These are phyloP conservation scores for Alviniconcha marisindica DNA, from an alignment of 1,140 invertebrate species.

Conservation along the genomic window DNA sequence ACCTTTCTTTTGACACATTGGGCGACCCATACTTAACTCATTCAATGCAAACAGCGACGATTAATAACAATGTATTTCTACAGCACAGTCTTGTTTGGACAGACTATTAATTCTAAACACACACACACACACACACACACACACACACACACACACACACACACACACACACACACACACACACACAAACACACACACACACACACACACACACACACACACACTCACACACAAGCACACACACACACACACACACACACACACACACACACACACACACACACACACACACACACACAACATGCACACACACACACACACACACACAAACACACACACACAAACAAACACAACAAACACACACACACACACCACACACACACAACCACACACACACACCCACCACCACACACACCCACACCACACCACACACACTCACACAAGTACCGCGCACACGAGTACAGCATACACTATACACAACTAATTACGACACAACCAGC, in stretches of 20 bases:
- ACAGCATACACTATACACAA: not conserved
- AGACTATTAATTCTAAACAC: not conserved
- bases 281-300: not conserved
- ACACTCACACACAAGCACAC: not conserved
- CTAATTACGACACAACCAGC: too few species aligned
- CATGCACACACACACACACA: too few species aligned
- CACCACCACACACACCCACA: not conserved
- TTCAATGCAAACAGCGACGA: too few species aligned
- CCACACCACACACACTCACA: not conserved
- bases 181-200: not conserved
- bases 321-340: not conserved
- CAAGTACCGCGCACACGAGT: not conserved
- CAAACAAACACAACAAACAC: too few species aligned
- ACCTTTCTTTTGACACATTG: too few species aligned
- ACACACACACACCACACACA: too few species aligned
- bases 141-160: not conserved
- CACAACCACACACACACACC: too few species aligned
- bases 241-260: not conserved
- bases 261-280: constrained; percentile 10
- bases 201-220: constrained; percentile 4
- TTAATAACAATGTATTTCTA: too few species aligned
- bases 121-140: not conserved
- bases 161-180: not conserved
- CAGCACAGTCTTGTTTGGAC: too few species aligned
- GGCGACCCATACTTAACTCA: too few species aligned